Evolutionary conservation across 2,888 invertebrate genomes (phyloP).

Genomic region (Caenorhabditis panamensis): DNA sequence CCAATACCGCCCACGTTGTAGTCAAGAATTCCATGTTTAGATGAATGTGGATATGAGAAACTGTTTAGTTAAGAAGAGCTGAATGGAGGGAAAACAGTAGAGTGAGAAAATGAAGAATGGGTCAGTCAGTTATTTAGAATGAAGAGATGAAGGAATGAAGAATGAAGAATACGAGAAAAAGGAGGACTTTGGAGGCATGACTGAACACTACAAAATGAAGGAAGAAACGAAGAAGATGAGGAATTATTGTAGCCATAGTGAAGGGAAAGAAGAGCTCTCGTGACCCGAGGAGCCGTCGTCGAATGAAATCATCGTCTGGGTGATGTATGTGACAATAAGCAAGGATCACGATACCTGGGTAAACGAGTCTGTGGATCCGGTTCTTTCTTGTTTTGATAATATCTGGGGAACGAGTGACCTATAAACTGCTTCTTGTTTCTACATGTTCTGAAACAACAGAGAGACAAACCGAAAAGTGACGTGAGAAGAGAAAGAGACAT

Average conservation of each 20-base stretch:
- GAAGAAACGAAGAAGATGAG: neutral
- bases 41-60: neutral
- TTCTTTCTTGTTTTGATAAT: neutral
- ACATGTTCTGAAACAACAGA: neutral
- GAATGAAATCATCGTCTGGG: neutral
- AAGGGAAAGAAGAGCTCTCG: neutral
- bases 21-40: neutral
- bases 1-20: constrained; percentile 8
- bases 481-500: no score
- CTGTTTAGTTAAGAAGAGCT: no score
- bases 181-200: constrained; percentile 5
- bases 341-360: constrained; percentile 5
- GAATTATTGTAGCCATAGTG: neutral
- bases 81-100: neutral
- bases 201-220: neutral
- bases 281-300: neutral
- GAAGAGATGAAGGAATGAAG: neutral
- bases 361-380: neutral
- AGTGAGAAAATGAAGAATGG: neutral
- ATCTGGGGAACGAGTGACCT: constrained; percentile 12
- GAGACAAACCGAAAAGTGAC: neutral
- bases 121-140: no score
- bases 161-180: constrained; percentile 1
- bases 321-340: neutral
- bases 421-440: constrained; percentile 5